Evolutionary conservation across 2,888 invertebrate genomes (phyloP).

Genomic region (Drosophila neotestacea): DNA sequence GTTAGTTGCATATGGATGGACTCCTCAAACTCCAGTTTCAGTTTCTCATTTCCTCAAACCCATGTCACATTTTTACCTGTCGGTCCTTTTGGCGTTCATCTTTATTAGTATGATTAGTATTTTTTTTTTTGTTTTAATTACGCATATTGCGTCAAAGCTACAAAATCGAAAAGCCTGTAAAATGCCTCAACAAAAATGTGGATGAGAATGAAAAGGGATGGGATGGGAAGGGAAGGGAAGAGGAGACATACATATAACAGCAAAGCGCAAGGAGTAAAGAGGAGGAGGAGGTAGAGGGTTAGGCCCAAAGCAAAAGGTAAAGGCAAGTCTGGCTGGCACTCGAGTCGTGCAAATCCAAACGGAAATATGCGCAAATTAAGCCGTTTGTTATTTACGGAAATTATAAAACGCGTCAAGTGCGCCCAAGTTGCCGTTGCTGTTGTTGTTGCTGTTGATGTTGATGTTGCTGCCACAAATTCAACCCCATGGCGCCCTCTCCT

Average conservation of each 20-base stretch:
- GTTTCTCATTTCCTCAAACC: slow-evolving; percentile 3
- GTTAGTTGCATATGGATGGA: neutral
- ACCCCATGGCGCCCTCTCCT: slow-evolving; percentile 24
- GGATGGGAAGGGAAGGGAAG: neutral
- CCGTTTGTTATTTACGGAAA: slow-evolving; percentile 83
- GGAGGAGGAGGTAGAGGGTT: neutral
- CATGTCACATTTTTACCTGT: slow-evolving; percentile 32
- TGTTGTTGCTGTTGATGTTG: neutral
- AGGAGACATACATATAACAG: neutral
- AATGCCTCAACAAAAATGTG: slow-evolving; percentile 31
- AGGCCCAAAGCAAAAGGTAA: slow-evolving; percentile 4
- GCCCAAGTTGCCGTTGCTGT: slow-evolving; percentile 54
- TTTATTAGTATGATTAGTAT: neutral
- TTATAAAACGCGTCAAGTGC: slow-evolving; percentile 83
- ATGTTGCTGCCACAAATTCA: slow-evolving; percentile 38
- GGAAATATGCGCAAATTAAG: slow-evolving; percentile 83
- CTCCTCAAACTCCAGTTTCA: neutral
- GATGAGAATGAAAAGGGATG: no score
- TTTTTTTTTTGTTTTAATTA: slow-evolving; percentile 53
- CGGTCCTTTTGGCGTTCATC: slow-evolving; percentile 26
- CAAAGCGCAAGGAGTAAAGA: no score
- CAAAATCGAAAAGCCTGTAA: slow-evolving; percentile 20
- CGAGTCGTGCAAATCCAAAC: slow-evolving; percentile 80
- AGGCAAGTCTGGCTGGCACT: slow-evolving; percentile 47
- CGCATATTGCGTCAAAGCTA: slow-evolving; percentile 58